Percentiles rank a stretch among this genome's conserved stretches.
These are phyloP conservation scores for Bovichtus variegatus DNA, from an alignment of 2,797 vertebrate species.

Conservation along the genomic window DNA sequence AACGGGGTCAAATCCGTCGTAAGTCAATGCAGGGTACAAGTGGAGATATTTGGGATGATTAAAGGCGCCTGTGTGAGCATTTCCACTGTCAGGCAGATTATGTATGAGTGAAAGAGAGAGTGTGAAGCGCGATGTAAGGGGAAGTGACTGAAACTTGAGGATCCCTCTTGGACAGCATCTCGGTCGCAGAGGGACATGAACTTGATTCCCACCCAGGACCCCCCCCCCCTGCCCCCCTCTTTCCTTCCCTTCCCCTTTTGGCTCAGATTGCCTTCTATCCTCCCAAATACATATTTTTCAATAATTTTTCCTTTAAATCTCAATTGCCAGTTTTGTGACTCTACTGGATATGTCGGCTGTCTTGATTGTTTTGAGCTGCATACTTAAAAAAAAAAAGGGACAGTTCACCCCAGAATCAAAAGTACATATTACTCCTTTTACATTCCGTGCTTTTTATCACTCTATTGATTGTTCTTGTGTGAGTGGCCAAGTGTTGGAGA, in stretches of 20 bases:
- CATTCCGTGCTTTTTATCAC: no score
- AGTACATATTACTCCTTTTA: no score
- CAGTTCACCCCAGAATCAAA: no score
- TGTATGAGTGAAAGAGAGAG: conserved; percentile 46
- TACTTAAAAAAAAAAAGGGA: background rate
- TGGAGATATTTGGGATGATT: conserved; percentile 58
- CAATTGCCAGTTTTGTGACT: background rate
- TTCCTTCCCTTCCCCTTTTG: background rate
- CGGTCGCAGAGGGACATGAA: conserved; percentile 43
- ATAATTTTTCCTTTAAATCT: background rate
- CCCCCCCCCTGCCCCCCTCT: background rate
- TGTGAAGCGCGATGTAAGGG: conserved; percentile 51
- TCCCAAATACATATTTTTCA: background rate
- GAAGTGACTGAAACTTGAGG: conserved; percentile 65
- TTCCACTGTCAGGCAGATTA: conserved; percentile 54
- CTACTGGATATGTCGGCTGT: background rate
- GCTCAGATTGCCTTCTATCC: background rate
- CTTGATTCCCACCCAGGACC: conserved; percentile 42
- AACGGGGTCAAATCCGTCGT: conserved; percentile 43
- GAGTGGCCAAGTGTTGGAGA: no score
- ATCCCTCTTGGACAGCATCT: conserved; percentile 61
- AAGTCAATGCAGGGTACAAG: conserved; percentile 31
- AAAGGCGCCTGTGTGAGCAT: conserved; percentile 61
- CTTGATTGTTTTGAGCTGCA: background rate
- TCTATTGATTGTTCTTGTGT: no score